These are phyloP conservation scores for Cynopterus sphinx DNA, from an alignment of 2,797 vertebrate genomes.

Conservation along the genomic window DNA sequence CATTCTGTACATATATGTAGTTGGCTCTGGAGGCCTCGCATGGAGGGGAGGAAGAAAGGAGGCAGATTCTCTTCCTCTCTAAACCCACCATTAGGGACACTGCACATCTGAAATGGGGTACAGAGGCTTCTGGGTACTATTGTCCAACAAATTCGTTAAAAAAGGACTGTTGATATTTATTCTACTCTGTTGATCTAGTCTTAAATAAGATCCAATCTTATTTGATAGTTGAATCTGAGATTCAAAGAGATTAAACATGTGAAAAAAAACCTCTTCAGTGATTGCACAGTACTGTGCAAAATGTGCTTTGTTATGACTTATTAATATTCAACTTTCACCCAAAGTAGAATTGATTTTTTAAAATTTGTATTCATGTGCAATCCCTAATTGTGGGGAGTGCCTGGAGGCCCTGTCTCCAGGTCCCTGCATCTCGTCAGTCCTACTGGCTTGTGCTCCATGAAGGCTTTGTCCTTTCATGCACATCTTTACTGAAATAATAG, in stretches of 20 bases:
- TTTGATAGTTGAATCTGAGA: constrained; percentile 47
- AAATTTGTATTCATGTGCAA: constrained; percentile 56
- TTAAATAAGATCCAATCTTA: constrained; percentile 50
- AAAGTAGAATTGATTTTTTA: constrained; percentile 68
- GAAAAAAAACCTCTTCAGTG: background rate
- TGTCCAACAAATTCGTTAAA: background rate
- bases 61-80: rapidly evolving
- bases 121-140: background rate
- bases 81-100: background rate
- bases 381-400: constrained; percentile 38
- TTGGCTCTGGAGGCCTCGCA: background rate
- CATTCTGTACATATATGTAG: constrained; percentile 12
- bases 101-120: background rate
- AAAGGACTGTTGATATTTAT: constrained; percentile 1
- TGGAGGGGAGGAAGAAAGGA: background rate
- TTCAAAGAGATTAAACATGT: constrained; percentile 39
- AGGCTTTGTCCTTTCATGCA: constrained; percentile 18
- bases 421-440: constrained; percentile 4
- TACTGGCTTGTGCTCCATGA: background rate
- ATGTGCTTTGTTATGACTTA: constrained; percentile 61
- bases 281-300: constrained; percentile 43
- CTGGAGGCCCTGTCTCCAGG: constrained; percentile 20
- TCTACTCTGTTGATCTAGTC: background rate
- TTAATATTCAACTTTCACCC: constrained; percentile 70
- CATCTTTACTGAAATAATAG: constrained; percentile 45